phyloP scores from a whole-genome alignment of 2,797 vertebrate genomes.

The Poecilia velifera region DNA sequence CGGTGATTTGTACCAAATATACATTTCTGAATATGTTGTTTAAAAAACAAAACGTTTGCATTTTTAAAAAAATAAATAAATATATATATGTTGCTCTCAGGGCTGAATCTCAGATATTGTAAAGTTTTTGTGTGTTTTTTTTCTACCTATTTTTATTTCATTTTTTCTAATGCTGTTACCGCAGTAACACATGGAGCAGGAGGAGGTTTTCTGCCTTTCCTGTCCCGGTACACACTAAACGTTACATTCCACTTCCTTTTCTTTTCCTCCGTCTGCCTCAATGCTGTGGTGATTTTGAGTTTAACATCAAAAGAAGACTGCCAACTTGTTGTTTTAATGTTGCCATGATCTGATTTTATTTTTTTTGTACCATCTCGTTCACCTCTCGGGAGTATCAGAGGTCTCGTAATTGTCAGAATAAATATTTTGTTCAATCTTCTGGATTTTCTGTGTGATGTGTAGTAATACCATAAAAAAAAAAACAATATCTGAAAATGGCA shows the following conservation, averaged over 20 bases:
- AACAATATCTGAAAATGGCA: background rate
- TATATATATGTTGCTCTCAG: slow-evolving; percentile 74
- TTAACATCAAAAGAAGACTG: slow-evolving; percentile 28
- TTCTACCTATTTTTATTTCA: background rate
- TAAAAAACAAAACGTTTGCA: background rate
- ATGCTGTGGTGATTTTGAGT: slow-evolving; percentile 35
- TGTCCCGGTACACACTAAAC: slow-evolving; percentile 32
- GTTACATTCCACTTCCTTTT: slow-evolving; percentile 64
- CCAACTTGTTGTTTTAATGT: slow-evolving; percentile 36
- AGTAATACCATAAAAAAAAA: no score
- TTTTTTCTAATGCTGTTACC: slow-evolving; percentile 10
- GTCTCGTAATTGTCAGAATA: slow-evolving; percentile 65
- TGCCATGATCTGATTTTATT: slow-evolving; percentile 33
- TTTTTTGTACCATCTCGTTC: slow-evolving; percentile 58
- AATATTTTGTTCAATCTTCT: slow-evolving; percentile 69
- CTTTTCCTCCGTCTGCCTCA: slow-evolving; percentile 18
- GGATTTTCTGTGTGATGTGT: slow-evolving; percentile 13
- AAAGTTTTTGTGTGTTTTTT: slow-evolving; percentile 30
- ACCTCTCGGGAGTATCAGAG: slow-evolving; percentile 41
- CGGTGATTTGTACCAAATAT: slow-evolving; percentile 62
- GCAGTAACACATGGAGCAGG: slow-evolving; percentile 3
- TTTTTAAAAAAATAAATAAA: background rate
- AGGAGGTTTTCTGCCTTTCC: slow-evolving; percentile 4
- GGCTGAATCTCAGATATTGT: slow-evolving; percentile 72
- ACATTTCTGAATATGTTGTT: slow-evolving; percentile 43